These are phyloP conservation scores for Himalopsyche phryganea DNA, from an alignment of 1,140 invertebrate species.

Conservation along the genomic window DNA sequence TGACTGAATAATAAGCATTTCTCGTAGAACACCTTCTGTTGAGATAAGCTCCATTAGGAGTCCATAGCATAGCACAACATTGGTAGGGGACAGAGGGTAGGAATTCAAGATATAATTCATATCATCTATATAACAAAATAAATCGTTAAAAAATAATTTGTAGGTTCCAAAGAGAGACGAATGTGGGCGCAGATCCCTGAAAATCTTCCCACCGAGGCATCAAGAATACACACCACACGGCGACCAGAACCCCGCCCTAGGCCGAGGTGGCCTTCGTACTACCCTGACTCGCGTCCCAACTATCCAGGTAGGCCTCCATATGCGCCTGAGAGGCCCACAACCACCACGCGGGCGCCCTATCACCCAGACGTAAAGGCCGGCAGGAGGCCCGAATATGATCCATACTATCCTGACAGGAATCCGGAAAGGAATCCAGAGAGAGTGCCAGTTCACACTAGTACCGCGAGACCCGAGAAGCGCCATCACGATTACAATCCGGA, in stretches of 20 bases:
- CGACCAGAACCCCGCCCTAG: constrained; percentile 10
- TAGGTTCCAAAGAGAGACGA: constrained; percentile 31
- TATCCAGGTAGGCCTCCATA: constrained; percentile 12
- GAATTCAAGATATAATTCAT: too few relatives aligned
- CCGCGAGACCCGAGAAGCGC: constrained; percentile 5
- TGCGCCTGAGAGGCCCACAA: constrained; percentile 18
- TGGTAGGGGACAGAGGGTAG: too few relatives aligned
- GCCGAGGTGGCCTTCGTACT: constrained; percentile 22
- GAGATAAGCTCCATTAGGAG: too few relatives aligned
- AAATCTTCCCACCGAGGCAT: constrained; percentile 13
- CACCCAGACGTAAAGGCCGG: background rate
- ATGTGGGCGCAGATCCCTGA: constrained; percentile 32
- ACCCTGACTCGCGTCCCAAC: constrained; percentile 17
- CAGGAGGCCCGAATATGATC: constrained; percentile 18
- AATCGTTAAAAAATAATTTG: constrained; percentile 2
- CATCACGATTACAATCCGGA: constrained; percentile 2
- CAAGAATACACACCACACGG: constrained; percentile 9
- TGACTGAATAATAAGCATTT: too few relatives aligned
- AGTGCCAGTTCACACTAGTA: constrained; percentile 1
- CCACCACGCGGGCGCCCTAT: background rate
- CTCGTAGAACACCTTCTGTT: too few relatives aligned
- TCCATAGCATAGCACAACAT: too few relatives aligned
- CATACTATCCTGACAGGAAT: constrained; percentile 12
- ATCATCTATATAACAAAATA: too few relatives aligned
- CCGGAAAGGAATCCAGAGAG: constrained; percentile 11